Base-by-base conservation (phyloP, 2,113 vertebrate genomes). In the Nycticorax nycticorax region DNA sequence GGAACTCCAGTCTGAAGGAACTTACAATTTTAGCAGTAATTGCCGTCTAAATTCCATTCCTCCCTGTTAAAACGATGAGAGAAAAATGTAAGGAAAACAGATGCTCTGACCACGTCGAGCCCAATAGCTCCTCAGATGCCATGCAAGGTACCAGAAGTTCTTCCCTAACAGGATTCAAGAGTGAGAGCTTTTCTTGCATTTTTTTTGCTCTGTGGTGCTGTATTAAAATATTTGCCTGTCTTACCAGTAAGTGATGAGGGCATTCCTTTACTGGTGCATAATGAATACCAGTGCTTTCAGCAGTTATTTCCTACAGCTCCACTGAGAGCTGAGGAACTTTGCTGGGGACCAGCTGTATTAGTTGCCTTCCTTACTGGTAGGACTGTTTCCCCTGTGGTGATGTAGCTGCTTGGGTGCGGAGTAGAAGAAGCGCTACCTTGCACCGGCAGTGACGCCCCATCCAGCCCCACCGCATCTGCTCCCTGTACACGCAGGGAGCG, bases 11-110 rank as follows among this genome's bases (percentile, higher is more conserved):
- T 76, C 41, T 82, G 62, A 96, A 91, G 81, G 32, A 91, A 22
- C 18, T 89, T 91, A n/a, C 63, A 85, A 95, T 97, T 96, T 95
- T 88, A 88, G 66, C 69, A 47, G 86, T 95, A 95, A 92, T 91
- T 91, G 59, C 37, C 52, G 52, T 97, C 85, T 85, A 73, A 95
- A 85, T 91, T 96, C 59, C 59, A 47, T 92, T 88, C 55, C 19
- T 92, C 76, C 47, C 3, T 10, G 62, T 88, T 91, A 89, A 93
- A 94, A 85, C 35, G 11, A 79, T 82, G 77, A 66, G 84, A 85
- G 45, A 20, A 92, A 89, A 89, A 79, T 22, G 12, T 69, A 85
- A 89, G 89, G 66, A 78, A 82, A 91, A 37, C 69, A 91, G 69
- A 59, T 87, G 52, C 15, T 93, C 52, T 69, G 77, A 23, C 74